Base-by-base conservation (phyloP, 1,140 invertebrate genomes). In the Sinonovacula constricta region DNA sequence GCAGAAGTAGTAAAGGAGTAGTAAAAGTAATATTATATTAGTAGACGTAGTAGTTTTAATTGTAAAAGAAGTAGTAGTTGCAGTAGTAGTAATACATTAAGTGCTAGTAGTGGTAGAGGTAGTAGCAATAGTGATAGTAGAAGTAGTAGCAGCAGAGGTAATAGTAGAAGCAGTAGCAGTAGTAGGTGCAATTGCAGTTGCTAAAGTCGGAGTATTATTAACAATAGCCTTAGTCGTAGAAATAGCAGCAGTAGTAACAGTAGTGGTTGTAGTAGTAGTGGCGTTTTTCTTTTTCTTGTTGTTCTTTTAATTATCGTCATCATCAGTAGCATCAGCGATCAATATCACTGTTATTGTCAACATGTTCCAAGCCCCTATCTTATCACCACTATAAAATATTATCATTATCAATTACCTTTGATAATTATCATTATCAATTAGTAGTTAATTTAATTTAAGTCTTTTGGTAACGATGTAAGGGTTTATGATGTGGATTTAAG, bases 31-130 rank as follows among this genome's bases (percentile, higher is more conserved):
- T 24, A 57, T 7, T 24, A 26, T 24, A 57, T 7, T 57, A 57
- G 54, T 57, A 57, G 54, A 12, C 7, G 54, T 57, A 57, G 54
- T 57, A n/a, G 54, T 57, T 12, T 7, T 14, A 57, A 22, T 57
- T 12, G 54, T 14, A 57, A 22, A 7, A n/a, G 54, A 12, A 14
- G 22, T 57, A 57, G 22, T 57, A 57, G 22, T 24, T 12, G 24
- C 15, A 10, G 26, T 10, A 26, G 54, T 57, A 57, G 26, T 15
- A 57, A 24, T 15, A 57, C 5, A 7, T 12, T 7, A 12, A n/a
- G 54, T 26, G 24, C 5, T 7, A 57, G 54, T 15, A n/a, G 54
- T 57, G 7, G 24, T 26, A n/a, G 26, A 14, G 22, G 22, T 7
- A 57, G 22, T 22, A n/a, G 54, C 15, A 57, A 22, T 10, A 57